Conservation (phyloP, 2,888 invertebrate genomes). For the Amblyjoppa proteus region DNA sequence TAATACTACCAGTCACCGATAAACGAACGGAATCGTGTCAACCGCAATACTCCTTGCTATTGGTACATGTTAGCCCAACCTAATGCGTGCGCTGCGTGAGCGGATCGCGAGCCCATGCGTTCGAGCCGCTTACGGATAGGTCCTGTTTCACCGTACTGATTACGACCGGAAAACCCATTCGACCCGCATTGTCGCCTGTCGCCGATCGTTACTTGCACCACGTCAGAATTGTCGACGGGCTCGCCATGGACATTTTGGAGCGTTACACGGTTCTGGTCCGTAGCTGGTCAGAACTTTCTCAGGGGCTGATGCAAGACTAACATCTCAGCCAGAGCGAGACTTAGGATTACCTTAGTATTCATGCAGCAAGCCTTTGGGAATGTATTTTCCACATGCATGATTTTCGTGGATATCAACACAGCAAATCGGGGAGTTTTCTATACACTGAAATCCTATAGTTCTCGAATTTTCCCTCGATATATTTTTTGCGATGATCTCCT, state of each 20-base stretch:
- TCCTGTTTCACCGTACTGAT: too few relatives aligned
- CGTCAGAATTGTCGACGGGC: too few relatives aligned
- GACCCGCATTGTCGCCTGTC: too few relatives aligned
- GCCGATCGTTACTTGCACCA: too few relatives aligned
- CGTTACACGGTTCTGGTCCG: too few relatives aligned
- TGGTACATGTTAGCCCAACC: conserved; percentile 43
- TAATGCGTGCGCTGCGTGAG: neutral
- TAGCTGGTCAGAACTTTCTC: too few relatives aligned
- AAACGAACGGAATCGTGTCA: conserved; percentile 67
- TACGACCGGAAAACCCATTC: too few relatives aligned
- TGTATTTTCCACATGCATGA: neutral
- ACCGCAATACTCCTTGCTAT: conserved; percentile 61
- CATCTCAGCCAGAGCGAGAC: too few relatives aligned
- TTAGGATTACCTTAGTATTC: too few relatives aligned
- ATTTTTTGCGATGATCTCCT: neutral
- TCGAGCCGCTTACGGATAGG: neutral
- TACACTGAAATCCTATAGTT: neutral
- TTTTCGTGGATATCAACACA: too few relatives aligned
- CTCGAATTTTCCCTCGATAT: neutral
- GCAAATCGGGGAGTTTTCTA: neutral
- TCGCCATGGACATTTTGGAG: too few relatives aligned
- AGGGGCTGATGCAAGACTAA: too few relatives aligned
- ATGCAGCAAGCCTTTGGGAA: neutral
- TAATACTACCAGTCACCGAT: neutral
- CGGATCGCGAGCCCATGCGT: neutral